Evolutionary conservation across 2,113 vertebrate species (phyloP).

Genomic region (Carassius carassius): DNA sequence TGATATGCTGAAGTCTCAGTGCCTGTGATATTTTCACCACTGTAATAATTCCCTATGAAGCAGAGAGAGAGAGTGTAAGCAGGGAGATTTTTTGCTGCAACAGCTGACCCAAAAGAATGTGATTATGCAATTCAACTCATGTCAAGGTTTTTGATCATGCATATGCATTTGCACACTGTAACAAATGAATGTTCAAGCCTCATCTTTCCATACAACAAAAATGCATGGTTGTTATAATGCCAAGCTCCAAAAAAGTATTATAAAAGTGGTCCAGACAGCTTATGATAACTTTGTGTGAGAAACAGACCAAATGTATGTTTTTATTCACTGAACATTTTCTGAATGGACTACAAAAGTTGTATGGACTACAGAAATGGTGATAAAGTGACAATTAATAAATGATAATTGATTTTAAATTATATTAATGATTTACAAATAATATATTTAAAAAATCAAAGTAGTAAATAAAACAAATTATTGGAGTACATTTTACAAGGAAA

Average conservation of each 20-base stretch:
- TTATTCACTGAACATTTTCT: not conserved
- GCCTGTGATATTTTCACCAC: conserved; percentile 9
- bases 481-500: too few relatives aligned
- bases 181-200: not conserved
- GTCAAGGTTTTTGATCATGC: not conserved
- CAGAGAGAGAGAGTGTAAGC: not conserved
- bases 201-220: not conserved
- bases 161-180: not conserved
- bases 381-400: too few relatives aligned
- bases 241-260: not conserved
- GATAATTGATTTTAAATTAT: too few relatives aligned
- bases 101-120: not conserved
- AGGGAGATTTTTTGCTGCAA: not conserved
- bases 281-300: not conserved
- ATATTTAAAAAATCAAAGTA: too few relatives aligned
- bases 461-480: too few relatives aligned
- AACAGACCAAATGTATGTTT: not conserved
- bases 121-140: not conserved
- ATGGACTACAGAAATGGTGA: not conserved
- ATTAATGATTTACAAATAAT: too few relatives aligned
- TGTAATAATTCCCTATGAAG: not conserved
- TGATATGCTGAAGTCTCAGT: not conserved
- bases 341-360: not conserved
- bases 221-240: not conserved
- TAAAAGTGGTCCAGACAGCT: not conserved